Evolutionary conservation across 92 coral and sea anemone species (phyloP).

Genomic region (Bergia puertoricense): DNA sequence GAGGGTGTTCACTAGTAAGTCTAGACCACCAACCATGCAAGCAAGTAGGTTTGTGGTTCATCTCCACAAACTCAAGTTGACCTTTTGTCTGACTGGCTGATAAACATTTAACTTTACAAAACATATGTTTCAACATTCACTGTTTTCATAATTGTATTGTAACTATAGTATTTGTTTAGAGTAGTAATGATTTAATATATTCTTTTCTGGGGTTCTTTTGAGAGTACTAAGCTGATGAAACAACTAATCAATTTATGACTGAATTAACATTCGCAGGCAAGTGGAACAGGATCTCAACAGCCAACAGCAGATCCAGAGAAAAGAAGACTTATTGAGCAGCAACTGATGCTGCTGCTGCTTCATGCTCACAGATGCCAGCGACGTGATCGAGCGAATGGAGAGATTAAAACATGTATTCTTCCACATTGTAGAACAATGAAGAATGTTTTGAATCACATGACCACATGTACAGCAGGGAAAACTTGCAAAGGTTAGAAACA

Average conservation of each 20-base stretch:
- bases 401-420: conserved; percentile 89
- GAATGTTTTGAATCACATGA: conserved; percentile 98
- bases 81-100: no score
- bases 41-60: no score
- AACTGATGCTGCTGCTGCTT: conserved; percentile 85
- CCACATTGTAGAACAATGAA: conserved; percentile 99
- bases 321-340: conserved; percentile 92
- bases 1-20: no score
- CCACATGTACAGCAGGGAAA: conserved; percentile 97
- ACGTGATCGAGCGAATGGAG: conserved; percentile 98
- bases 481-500: conserved; percentile 85
- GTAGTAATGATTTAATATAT: no score
- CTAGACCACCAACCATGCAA: no score
- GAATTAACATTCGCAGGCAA: conserved; percentile 41
- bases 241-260: neutral
- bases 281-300: conserved; percentile 73
- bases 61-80: no score
- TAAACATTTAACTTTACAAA: no score
- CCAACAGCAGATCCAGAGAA: conserved; percentile 99
- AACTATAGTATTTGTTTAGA: no score
- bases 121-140: no score
- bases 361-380: conserved; percentile 99
- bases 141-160: no score
- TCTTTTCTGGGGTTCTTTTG: no score
- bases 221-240: no score